Percentiles rank a stretch among this genome's conserved stretches.
phyloP scores from a whole-genome alignment of 2,797 vertebrate genomes.

The Spinus pinus region DNA sequence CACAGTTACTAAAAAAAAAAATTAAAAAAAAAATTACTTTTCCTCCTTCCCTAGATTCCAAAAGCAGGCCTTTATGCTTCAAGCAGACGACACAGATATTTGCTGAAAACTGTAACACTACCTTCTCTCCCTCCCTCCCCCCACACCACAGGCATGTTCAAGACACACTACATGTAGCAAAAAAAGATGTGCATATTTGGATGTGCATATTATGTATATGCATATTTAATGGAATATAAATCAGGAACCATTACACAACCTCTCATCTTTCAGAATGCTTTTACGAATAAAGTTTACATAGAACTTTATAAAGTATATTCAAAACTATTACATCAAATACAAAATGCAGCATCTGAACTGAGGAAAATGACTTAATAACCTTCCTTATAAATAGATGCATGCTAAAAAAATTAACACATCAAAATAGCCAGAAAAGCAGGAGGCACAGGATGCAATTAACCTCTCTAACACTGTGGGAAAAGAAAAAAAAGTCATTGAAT shows the following conservation, averaged over 20 bases:
- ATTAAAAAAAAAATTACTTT: not conserved
- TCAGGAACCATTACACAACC: not conserved
- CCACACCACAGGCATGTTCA: not conserved
- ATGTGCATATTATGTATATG: not conserved
- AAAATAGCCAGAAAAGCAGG: conserved; percentile 58
- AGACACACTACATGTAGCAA: not conserved
- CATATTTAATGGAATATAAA: not conserved
- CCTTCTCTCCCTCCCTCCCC: not conserved
- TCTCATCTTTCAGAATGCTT: not conserved
- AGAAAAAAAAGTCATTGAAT: not conserved
- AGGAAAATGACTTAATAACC: not conserved
- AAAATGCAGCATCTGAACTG: not conserved
- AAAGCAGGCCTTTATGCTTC: not conserved
- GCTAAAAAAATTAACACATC: conserved; percentile 46
- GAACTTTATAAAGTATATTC: not conserved
- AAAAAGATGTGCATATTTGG: not conserved
- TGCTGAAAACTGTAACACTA: not conserved
- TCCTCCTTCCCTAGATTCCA: not conserved
- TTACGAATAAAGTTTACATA: not conserved
- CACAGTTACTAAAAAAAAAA: rapidly evolving
- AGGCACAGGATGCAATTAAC: conserved; percentile 26
- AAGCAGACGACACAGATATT: not conserved
- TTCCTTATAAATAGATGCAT: not conserved
- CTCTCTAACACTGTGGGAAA: conserved; percentile 28
- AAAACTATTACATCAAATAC: conserved; percentile 15